Conservation (phyloP, 37 sponge, comb jelly and placozoan genomes). For the Halichondria panicea region DNA sequence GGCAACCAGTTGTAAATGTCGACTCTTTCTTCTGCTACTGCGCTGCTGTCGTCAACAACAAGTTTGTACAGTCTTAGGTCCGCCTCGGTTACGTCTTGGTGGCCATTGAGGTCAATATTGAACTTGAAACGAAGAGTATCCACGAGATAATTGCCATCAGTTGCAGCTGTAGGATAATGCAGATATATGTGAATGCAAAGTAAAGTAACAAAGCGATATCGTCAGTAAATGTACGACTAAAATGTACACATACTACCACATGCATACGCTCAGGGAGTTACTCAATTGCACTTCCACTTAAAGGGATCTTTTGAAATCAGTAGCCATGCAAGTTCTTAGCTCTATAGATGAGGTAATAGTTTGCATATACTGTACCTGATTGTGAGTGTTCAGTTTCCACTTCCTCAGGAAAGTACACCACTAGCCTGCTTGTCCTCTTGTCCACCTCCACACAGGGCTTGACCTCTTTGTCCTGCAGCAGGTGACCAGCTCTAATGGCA, state of each 20-base stretch:
- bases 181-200: neutral
- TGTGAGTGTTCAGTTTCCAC: neutral
- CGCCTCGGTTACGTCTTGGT: neutral
- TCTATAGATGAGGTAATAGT: neutral
- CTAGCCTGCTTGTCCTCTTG: neutral
- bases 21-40: neutral
- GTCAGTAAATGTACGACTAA: neutral
- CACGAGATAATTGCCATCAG: too few relatives aligned
- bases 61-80: constrained; percentile 26
- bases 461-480: neutral
- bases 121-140: constrained; percentile 18
- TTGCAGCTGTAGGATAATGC: too few relatives aligned
- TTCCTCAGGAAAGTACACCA: neutral
- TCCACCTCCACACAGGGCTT: constrained; percentile 12
- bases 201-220: neutral
- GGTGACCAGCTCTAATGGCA: neutral
- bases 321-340: too few relatives aligned
- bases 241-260: too few relatives aligned
- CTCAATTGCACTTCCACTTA: too few relatives aligned
- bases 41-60: neutral
- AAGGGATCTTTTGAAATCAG: too few relatives aligned
- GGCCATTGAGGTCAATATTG: constrained; percentile 11
- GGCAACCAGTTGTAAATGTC: neutral
- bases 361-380: neutral
- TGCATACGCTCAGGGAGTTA: too few relatives aligned